Evolutionary conservation across 2,113 vertebrate genomes (phyloP), one percentile per base, ranked within the genome.

Genomic region (Xiphophorus maculatus): DNA sequence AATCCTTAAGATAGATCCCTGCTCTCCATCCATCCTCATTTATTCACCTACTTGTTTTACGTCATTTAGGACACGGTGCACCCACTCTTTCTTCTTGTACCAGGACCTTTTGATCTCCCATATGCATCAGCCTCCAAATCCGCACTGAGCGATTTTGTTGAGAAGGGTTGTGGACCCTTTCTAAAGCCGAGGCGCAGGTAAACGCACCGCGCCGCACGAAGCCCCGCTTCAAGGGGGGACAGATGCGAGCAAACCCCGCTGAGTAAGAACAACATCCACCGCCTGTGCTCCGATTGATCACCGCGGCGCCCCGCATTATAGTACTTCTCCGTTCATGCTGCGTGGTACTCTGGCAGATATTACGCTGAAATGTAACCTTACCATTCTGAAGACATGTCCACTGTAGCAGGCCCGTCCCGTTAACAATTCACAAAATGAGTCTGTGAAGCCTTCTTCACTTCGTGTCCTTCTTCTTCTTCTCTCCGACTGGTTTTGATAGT

Each of bases 351-450:
- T 62, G 51, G 71, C 84, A 61, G 19, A 69, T 48, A 83, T 64
- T 84, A 54, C 22, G 28, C 28, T 40, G 68, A 84, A 79, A 83
- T 65, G 1, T n/a, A 80, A 63, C 28, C 93, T 94, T 92, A 95
- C 94, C 94, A 95, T 95, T 79, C 85, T 91, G 93, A 66, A 91
- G 88, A 91, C 74, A 74, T 83, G 80, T 93, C 89, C 93, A 76
- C 74, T 70, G 87, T 63, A 77, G 82, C 85, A 86, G 88, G 82
- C 90, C 92, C 44, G 87, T 84, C 84, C 87, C 76, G 88, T 75
- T 80, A 81, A 69, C 79, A 61, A 79, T 84, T 85, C 78, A 83
- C 66, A 68, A 71, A 70, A 51, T 67, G 11, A 70, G 70, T 66
- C 32, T 74, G 73, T 58, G 67, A 62, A 69, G 14, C 69, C 48